Evolutionary conservation across 1,140 invertebrate genomes (phyloP).

Genomic region (Trichogramma pretiosum): DNA sequence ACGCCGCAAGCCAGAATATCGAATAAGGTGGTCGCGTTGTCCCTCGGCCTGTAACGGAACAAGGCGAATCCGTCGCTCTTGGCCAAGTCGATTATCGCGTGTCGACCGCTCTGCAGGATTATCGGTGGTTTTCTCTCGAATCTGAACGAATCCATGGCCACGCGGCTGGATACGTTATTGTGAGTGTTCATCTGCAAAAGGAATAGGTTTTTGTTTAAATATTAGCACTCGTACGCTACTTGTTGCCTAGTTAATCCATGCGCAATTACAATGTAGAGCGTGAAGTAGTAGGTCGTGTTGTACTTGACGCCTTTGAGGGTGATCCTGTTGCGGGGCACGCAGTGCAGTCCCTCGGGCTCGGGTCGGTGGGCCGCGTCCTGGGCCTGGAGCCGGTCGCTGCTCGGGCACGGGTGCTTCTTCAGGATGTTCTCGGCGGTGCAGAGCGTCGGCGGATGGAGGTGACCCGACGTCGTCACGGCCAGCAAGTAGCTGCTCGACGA

Average conservation of each 20-base stretch:
- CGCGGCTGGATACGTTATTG: slow-evolving; percentile 38
- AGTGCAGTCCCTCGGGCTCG: slow-evolving; percentile 40
- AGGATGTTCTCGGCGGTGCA: slow-evolving; percentile 39
- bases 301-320: slow-evolving; percentile 41
- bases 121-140: slow-evolving; percentile 36
- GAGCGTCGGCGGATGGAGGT: slow-evolving; percentile 37
- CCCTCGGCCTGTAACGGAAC: slow-evolving; percentile 36
- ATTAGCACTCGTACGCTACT: no score
- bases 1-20: slow-evolving; percentile 38
- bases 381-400: slow-evolving; percentile 26
- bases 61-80: slow-evolving; percentile 37
- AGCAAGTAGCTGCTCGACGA: slow-evolving; percentile 36
- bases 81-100: slow-evolving; percentile 31
- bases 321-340: slow-evolving; percentile 38
- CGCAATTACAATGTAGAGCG: slow-evolving; percentile 41
- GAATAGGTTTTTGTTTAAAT: no score
- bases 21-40: slow-evolving; percentile 36
- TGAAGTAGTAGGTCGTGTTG: slow-evolving; percentile 43
- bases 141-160: slow-evolving; percentile 34
- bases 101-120: slow-evolving; percentile 31
- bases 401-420: slow-evolving; percentile 28
- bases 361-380: slow-evolving; percentile 18
- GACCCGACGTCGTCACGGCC: slow-evolving; percentile 38
- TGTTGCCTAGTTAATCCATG: no score
- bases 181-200: slow-evolving; percentile 33